These are phyloP conservation scores for Halocaridina rubra DNA, from an alignment of 2,888 invertebrate species.

Conservation along the genomic window DNA sequence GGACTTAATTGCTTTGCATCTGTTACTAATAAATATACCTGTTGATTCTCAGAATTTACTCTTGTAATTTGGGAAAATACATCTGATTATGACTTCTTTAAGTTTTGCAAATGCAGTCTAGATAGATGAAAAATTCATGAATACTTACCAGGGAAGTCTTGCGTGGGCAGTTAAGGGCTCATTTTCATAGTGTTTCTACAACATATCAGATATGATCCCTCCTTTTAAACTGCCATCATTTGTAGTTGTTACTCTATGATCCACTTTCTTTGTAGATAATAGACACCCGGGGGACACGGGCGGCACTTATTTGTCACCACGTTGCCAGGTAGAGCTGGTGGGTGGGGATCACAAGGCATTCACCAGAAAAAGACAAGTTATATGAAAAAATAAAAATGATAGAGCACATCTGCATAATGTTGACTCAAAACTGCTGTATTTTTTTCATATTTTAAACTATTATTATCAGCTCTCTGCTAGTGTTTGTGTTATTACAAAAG, in stretches of 20 bases:
- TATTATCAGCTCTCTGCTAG: constrained; percentile 21
- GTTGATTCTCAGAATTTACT: constrained; percentile 18
- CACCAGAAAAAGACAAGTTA: no score
- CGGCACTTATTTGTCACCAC: constrained; percentile 53
- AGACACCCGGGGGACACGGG: constrained; percentile 54
- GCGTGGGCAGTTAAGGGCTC: constrained; percentile 58
- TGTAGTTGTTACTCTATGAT: constrained; percentile 59
- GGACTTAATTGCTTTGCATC: no score
- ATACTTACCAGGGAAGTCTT: constrained; percentile 45
- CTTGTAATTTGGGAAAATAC: no score
- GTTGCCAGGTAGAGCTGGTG: constrained; percentile 52
- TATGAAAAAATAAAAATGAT: no score
- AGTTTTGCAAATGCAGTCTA: no score
- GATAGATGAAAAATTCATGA: no score
- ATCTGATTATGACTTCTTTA: no score
- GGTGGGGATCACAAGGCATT: constrained; percentile 42
- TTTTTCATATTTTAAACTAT: no score
- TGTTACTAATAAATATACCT: no score
- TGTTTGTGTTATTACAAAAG: no score
- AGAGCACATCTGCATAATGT: no score
- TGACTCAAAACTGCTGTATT: no score
- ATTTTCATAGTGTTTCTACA: constrained; percentile 60
- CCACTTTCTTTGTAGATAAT: constrained; percentile 54
- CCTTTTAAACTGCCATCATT: constrained; percentile 61
- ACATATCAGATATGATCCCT: constrained; percentile 61